Conservation (phyloP, 2,888 invertebrate species). For the Crepidodera aurea region DNA sequence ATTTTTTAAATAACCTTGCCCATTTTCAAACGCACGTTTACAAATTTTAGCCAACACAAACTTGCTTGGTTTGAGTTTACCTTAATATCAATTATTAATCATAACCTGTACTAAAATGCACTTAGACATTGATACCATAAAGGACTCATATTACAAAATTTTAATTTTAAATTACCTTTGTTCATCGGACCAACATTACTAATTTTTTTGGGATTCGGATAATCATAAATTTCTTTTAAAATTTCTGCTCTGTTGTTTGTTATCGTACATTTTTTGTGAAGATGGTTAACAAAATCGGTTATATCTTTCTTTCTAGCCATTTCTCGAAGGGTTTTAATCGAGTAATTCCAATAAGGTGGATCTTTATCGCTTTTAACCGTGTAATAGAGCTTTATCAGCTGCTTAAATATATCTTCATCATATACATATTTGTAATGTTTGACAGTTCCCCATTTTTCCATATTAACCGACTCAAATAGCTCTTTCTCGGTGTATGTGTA, state of each 20-base stretch:
- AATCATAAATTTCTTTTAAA: background rate
- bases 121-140: too few relatives aligned
- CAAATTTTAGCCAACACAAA: too few relatives aligned
- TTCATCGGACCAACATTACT: too few relatives aligned
- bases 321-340: slow-evolving; percentile 42
- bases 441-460: slow-evolving; percentile 34
- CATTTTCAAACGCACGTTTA: too few relatives aligned
- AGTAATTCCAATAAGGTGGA: slow-evolving; percentile 46
- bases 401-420: slow-evolving; percentile 43
- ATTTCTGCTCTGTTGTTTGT: slow-evolving; percentile 22
- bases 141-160: too few relatives aligned
- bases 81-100: too few relatives aligned
- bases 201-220: background rate
- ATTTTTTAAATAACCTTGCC: too few relatives aligned
- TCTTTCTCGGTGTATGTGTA: slow-evolving; percentile 42
- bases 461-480: slow-evolving; percentile 50
- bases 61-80: too few relatives aligned
- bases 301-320: slow-evolving; percentile 46
- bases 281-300: slow-evolving; percentile 32
- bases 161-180: too few relatives aligned
- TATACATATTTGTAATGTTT: slow-evolving; percentile 48
- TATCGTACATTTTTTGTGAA: slow-evolving; percentile 30
- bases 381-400: slow-evolving; percentile 49
- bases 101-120: too few relatives aligned
- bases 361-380: slow-evolving; percentile 37